These are phyloP conservation scores for Meta bourneti DNA, from an alignment of 2,888 invertebrate species.

Conservation along the genomic window DNA sequence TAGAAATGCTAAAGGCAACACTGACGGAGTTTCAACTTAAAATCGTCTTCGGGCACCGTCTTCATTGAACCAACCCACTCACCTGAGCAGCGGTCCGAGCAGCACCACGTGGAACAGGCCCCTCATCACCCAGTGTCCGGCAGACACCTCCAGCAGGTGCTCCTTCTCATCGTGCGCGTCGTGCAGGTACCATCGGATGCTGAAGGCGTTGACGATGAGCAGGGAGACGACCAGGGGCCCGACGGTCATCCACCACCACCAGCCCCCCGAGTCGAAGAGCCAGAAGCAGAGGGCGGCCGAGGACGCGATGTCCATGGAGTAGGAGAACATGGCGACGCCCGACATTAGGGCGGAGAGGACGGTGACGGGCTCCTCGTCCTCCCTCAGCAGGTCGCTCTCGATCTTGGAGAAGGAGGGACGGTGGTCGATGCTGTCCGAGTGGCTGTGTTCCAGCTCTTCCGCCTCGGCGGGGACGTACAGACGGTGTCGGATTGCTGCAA, in stretches of 20 bases:
- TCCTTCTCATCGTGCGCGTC: constrained; percentile 77
- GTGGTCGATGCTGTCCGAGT: constrained; percentile 27
- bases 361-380: constrained; percentile 57
- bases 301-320: constrained; percentile 59
- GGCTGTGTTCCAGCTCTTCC: background rate
- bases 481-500: constrained; percentile 3
- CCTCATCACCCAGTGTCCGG: constrained; percentile 76
- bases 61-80: constrained; percentile 11
- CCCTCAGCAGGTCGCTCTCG: constrained; percentile 54
- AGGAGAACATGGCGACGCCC: constrained; percentile 57
- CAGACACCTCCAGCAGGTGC: constrained; percentile 46
- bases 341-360: constrained; percentile 56
- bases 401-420: constrained; percentile 43
- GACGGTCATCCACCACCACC: constrained; percentile 69
- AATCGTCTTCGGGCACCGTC: no score
- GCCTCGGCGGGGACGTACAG: background rate
- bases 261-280: constrained; percentile 53
- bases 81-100: constrained; percentile 77
- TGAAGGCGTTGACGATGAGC: constrained; percentile 78
- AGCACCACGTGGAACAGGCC: constrained; percentile 74
- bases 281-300: constrained; percentile 69
- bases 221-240: constrained; percentile 71
- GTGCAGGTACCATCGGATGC: constrained; percentile 77
- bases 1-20: background rate
- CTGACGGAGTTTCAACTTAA: no score